Evolutionary conservation across 2,113 vertebrate species (phyloP).

Genomic region (Pithys albifrons): DNA sequence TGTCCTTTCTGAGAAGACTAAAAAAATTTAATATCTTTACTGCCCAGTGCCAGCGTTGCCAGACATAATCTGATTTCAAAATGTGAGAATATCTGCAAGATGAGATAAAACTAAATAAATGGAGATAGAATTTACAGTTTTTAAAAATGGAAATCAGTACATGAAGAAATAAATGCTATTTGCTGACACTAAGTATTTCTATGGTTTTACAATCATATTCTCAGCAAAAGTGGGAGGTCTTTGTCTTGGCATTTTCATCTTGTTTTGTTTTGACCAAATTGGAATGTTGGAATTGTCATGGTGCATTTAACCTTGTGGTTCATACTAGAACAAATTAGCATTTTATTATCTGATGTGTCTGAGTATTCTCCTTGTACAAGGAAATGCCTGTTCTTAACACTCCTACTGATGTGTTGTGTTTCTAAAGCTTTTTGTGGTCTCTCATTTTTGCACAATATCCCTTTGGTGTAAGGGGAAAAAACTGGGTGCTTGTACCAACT

Average conservation of each 20-base stretch:
- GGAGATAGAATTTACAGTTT: neutral
- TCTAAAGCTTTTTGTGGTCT: neutral
- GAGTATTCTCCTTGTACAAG: neutral
- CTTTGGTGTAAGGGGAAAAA: neutral
- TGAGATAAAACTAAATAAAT: neutral
- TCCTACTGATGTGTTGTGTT: neutral
- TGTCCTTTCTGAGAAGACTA: neutral
- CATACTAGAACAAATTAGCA: neutral
- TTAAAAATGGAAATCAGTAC: neutral
- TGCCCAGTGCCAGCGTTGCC: neutral
- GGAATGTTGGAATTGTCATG: neutral
- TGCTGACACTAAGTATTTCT: neutral
- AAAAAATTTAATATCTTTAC: neutral
- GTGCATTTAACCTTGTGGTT: neutral
- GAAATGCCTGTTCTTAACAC: neutral
- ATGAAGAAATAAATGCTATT: neutral
- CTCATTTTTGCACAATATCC: neutral
- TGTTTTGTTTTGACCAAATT: constrained; percentile 5
- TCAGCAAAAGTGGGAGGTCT: neutral
- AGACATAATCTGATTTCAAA: neutral
- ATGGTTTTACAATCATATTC: neutral
- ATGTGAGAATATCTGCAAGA: neutral
- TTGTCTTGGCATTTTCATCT: constrained; percentile 1
- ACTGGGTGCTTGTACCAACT: neutral
- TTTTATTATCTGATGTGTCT: neutral